Evolutionary conservation across 2,888 invertebrate genomes (phyloP), one percentile per base, ranked within the genome.

Genomic region (Sminthurides aquaticus): DNA sequence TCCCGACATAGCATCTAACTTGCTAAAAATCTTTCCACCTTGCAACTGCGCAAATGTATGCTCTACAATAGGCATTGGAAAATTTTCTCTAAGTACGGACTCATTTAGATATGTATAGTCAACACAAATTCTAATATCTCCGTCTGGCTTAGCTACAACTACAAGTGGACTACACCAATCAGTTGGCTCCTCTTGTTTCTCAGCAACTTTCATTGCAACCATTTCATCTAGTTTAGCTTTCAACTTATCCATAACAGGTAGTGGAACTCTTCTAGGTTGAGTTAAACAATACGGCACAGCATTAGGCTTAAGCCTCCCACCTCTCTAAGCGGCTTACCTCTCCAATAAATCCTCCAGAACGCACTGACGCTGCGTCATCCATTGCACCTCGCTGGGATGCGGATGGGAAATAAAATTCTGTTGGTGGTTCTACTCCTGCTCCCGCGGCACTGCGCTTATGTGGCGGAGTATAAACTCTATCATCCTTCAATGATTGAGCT

Each of bases 101-200:
- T 64, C 2, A 49, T 49, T 60, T n/a, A 60, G 20, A 20, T 60
- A 1, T 18, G 49, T 48, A 5, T 25, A 60, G n/a, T 60, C 60
- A 18, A 48, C 60, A 60, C 60, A 60, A n/a, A 60, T 18, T 18
- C 60, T 22, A 20, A 60, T 49, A 2, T 48, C 60, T n/a, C 49
- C 49, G 2, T 1, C 25, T 1, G 61, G 57, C 67, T 77, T 76
- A 8, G 70, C 71, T 0, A 75, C 77, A 2, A 76, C 72, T 0
- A 79, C 78, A 64, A 78, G 76, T 0, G 76, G 75, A 15, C 76
- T 73, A 63, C 77, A 78, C 77, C 77, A 78, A 1, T 74, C 75
- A 2, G 77, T 77, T 3, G 76, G 75, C 20, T 55, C 56, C 24
- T 52, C 34, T 61, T 61, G 29, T 58, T 43, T 3, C 61, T 70